A percentile compares a stretch with the other conserved stretches of the same genome.
phyloP scores from a whole-genome alignment of 2,888 invertebrate genomes.

The Anagyrus pseudococci region DNA sequence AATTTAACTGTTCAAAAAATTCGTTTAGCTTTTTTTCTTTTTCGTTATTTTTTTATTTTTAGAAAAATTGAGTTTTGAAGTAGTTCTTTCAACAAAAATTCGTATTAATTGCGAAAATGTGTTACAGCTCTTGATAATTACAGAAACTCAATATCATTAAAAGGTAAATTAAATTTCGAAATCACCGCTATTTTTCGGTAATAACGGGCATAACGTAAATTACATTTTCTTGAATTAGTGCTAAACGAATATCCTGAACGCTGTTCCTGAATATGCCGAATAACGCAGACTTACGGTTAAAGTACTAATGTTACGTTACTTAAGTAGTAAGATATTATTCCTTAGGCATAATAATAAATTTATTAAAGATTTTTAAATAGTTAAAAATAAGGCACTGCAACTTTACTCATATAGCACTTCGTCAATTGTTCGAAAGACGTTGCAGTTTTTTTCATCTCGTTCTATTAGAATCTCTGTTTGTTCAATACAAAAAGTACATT shows the following conservation, averaged over 20 bases:
- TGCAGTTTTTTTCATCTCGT: too few relatives aligned
- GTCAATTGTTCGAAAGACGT: too few relatives aligned
- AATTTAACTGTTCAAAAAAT: neutral
- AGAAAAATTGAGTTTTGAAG: too few relatives aligned
- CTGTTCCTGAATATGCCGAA: constrained; percentile 51
- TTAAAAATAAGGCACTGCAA: too few relatives aligned
- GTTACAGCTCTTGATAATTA: neutral
- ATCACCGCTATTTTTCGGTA: neutral
- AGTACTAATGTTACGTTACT: too few relatives aligned
- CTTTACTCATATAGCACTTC: too few relatives aligned
- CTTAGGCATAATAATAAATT: too few relatives aligned
- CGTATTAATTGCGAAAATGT: neutral
- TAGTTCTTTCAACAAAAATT: neutral
- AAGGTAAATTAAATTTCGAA: neutral
- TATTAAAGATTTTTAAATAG: too few relatives aligned
- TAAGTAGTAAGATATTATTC: too few relatives aligned
- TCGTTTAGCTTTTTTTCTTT: neutral
- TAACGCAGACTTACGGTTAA: too few relatives aligned
- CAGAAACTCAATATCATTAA: neutral
- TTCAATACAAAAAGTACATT: too few relatives aligned
- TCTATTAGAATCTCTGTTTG: too few relatives aligned
- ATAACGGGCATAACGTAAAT: neutral
- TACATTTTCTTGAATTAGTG: neutral
- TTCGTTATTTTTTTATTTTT: neutral
- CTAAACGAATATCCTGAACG: neutral